Evolutionary conservation across 2,797 vertebrate species (phyloP).

Genomic region (Cirrhinus molitorella): DNA sequence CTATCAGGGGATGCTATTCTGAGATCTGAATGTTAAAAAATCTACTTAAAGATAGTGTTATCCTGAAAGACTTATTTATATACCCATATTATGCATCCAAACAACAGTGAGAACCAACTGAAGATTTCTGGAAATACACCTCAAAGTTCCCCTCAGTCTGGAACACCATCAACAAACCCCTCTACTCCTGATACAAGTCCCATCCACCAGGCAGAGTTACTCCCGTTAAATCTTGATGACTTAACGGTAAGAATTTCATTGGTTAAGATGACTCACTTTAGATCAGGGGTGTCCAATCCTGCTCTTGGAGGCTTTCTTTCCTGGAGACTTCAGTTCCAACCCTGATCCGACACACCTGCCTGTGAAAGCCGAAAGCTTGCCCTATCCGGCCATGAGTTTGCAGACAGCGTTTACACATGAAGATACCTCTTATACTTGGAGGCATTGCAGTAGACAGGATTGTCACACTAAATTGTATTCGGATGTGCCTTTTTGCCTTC

Average conservation of each 20-base stretch:
- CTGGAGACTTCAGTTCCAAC: neutral
- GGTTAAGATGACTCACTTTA: neutral
- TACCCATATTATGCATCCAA: constrained; percentile 35
- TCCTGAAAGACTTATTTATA: neutral
- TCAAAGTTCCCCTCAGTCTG: constrained; percentile 72
- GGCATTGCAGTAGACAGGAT: neutral
- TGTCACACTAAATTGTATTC: neutral
- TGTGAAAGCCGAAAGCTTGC: neutral
- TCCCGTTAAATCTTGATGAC: constrained; percentile 85
- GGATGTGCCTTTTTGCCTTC: neutral
- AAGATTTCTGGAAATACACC: constrained; percentile 78
- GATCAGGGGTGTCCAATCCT: neutral
- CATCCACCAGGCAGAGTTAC: constrained; percentile 77
- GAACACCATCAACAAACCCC: constrained; percentile 69
- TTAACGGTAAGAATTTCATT: constrained; percentile 77
- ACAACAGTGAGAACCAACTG: constrained; percentile 75
- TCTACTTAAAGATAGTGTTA: neutral
- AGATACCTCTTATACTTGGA: neutral
- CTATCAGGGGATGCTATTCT: constrained; percentile 11
- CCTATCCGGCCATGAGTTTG: neutral
- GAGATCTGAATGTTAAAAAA: constrained; percentile 33
- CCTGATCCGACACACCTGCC: too few relatives aligned
- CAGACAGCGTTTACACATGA: neutral
- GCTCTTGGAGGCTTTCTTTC: neutral
- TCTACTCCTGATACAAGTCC: constrained; percentile 67